Evolutionary conservation across 2,888 invertebrate genomes (phyloP), one percentile per base, ranked within the genome.

Genomic region (Drosophila phalerata): DNA sequence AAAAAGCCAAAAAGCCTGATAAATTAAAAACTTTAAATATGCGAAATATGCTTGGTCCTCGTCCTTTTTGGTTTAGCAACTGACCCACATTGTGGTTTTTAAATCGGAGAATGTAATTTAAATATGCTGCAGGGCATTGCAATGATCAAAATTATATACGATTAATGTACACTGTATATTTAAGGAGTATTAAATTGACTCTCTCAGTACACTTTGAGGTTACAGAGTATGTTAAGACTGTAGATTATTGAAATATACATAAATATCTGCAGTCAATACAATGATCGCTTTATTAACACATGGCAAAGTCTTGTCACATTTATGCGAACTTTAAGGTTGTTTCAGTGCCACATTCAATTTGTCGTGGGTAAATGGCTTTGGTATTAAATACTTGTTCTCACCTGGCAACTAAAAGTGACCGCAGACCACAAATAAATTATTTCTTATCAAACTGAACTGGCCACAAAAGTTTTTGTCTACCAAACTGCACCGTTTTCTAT

Each of bases 381-480:
- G 28, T 43, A 48, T 61, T 34, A 45, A 30, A 48, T 15, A 40
- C 45, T 52, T 69, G 60, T 65, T 68, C 78, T 37, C 79, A 79
- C 67, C 65, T 66, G 48, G 25, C 56, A 58, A 63, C 73, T 67
- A 19, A 60, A 71, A 48, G 25, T 60, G 67, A 61, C 78, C 63
- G 53, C 79, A 77, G 69, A 79, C 80, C 84, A 69, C 78, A 87
- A 87, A 85, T 86, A 85, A 88, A 86, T 85, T 85, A 86, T 88
- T 86, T 81, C 84, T 85, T 85, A 85, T 85, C 85, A 78, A 73
- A 65, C 82, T 62, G 74, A 72, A 75, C 73, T 78, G 67, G 84
- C 86, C 79, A 71, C 85, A 88, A 81, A 83, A 85, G 56, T 73
- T 81, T 85, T 80, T 65, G 68, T 69, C 70, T 72, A 45, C 45